phyloP scores from a whole-genome alignment of 2,113 vertebrate genomes.

The Sula dactylatra region DNA sequence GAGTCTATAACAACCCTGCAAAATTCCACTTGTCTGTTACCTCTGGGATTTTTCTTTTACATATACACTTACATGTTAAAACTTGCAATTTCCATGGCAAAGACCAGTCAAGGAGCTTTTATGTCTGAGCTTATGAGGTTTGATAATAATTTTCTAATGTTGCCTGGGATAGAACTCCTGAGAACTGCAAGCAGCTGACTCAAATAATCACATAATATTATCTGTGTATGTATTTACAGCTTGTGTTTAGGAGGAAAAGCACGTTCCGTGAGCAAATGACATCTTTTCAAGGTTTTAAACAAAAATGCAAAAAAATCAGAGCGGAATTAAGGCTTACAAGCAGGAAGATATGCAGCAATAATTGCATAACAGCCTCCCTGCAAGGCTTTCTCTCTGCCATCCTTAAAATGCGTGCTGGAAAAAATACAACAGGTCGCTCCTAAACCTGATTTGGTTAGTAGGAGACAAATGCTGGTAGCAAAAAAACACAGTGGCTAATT shows the following conservation, averaged over 20 bases:
- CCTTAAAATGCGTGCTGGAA: background rate
- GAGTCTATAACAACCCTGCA: conserved; percentile 8
- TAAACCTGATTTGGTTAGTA: background rate
- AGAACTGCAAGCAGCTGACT: conserved; percentile 12
- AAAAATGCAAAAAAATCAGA: background rate
- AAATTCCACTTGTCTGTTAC: conserved; percentile 40
- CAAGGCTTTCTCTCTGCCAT: background rate
- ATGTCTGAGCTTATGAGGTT: background rate
- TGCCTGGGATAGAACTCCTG: background rate
- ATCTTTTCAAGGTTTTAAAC: background rate
- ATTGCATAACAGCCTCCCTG: conserved; percentile 13
- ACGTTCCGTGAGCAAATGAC: background rate
- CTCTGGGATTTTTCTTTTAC: conserved; percentile 15
- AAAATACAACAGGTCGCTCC: background rate
- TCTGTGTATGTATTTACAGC: background rate
- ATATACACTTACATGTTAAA: background rate
- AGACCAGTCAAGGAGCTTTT: background rate
- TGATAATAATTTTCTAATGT: conserved; percentile 21
- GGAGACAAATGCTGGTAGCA: background rate
- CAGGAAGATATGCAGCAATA: background rate
- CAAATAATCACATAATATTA: conserved; percentile 8
- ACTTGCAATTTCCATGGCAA: background rate
- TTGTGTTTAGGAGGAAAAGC: conserved; percentile 26
- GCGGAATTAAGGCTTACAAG: background rate
- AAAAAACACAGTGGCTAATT: background rate